phyloP scores from a whole-genome alignment of 2,888 invertebrate genomes.

The Torymus auratus region DNA sequence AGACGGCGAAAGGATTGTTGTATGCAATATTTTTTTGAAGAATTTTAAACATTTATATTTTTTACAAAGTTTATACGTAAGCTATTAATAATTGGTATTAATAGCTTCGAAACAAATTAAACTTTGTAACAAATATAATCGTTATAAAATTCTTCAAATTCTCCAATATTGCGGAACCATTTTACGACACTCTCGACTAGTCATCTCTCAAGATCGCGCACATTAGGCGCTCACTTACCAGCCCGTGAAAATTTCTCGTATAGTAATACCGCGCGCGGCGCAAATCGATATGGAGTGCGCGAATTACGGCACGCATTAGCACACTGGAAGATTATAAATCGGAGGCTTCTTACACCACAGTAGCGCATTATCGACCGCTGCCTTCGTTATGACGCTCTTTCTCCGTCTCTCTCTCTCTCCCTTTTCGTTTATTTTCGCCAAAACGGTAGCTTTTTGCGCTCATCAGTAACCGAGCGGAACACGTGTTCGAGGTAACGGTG shows the following conservation, averaged over 20 bases:
- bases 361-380: background rate
- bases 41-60: too few species aligned
- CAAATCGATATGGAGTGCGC: slow-evolving; percentile 44
- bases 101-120: too few species aligned
- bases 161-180: too few species aligned
- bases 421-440: too few species aligned
- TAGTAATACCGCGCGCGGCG: background rate
- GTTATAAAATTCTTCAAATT: too few species aligned
- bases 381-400: background rate
- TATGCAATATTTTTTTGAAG: too few species aligned
- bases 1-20: too few species aligned
- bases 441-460: slow-evolving; percentile 1
- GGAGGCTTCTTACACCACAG: slow-evolving; percentile 8
- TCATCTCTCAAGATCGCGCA: too few species aligned
- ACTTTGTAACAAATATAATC: too few species aligned
- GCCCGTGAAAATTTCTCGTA: slow-evolving; percentile 32
- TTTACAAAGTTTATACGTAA: too few species aligned
- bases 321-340: slow-evolving; percentile 19
- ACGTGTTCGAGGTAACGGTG: slow-evolving; percentile 27
- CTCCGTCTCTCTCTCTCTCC: background rate
- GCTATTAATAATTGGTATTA: too few species aligned
- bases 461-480: slow-evolving; percentile 37
- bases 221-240: background rate
- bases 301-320: slow-evolving; percentile 36
- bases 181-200: too few species aligned